phyloP scores from a whole-genome alignment of 2,888 invertebrate species.

The Clepsis dumicolana region DNA sequence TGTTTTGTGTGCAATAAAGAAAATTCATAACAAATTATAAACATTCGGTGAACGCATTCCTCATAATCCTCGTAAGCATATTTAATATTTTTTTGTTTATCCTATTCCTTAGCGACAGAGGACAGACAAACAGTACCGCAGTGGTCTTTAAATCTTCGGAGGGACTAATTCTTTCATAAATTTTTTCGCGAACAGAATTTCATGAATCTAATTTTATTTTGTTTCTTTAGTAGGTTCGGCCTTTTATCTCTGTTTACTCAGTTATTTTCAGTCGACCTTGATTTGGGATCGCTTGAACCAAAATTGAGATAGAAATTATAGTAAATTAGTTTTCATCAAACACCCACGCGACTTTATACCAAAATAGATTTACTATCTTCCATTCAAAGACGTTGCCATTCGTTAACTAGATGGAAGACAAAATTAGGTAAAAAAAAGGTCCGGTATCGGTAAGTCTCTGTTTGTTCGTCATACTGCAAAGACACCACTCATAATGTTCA shows the following conservation, averaged over 20 bases:
- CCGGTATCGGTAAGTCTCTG: too few relatives aligned
- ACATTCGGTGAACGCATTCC: not conserved
- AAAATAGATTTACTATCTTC: too few relatives aligned
- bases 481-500: too few relatives aligned
- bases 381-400: too few relatives aligned
- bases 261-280: conserved; percentile 12
- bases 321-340: too few relatives aligned
- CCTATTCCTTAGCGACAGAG: conserved; percentile 5
- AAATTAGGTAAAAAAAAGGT: too few relatives aligned
- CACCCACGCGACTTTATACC: too few relatives aligned
- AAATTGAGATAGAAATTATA: not conserved
- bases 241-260: conserved; percentile 17
- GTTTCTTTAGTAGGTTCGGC: conserved; percentile 8
- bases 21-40: not conserved
- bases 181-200: conserved; percentile 21
- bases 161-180: conserved; percentile 18
- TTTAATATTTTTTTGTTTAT: not conserved
- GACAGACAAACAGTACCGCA: conserved; percentile 9
- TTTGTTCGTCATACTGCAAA: too few relatives aligned
- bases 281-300: not conserved
- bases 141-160: conserved; percentile 16
- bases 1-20: too few relatives aligned
- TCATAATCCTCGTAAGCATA: conserved; percentile 10
- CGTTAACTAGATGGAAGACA: too few relatives aligned
- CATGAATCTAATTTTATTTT: conserved; percentile 7